Conservation (phyloP, 2,797 vertebrate species). For the Neosalanx taihuensis region DNA sequence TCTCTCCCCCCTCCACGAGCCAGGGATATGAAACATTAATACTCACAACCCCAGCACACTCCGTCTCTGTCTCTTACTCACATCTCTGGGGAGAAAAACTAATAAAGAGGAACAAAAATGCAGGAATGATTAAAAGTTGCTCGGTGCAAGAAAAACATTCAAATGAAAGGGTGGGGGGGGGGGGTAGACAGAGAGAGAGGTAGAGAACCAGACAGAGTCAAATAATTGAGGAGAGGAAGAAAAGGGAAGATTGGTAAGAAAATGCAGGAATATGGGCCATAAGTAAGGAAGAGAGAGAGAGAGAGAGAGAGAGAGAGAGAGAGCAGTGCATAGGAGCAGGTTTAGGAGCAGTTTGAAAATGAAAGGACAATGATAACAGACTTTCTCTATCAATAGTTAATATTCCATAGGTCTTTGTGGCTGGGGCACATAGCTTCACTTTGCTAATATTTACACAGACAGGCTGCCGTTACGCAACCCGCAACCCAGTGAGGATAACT, state of each 20-base stretch:
- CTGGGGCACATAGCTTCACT: slow-evolving; percentile 55
- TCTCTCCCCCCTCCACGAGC: slow-evolving; percentile 23
- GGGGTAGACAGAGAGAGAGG: not conserved
- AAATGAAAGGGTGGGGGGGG: slow-evolving; percentile 18
- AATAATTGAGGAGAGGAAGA: not conserved
- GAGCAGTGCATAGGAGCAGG: not conserved
- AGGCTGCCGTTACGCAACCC: slow-evolving; percentile 36
- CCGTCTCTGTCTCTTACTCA: slow-evolving; percentile 9
- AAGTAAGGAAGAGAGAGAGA: slow-evolving; percentile 16
- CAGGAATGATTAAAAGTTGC: slow-evolving; percentile 52
- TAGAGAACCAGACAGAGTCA: not conserved
- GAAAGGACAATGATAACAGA: slow-evolving; percentile 21
- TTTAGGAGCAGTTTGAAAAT: not conserved
- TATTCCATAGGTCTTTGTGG: slow-evolving; percentile 52
- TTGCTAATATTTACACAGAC: slow-evolving; percentile 68
- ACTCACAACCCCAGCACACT: slow-evolving; percentile 23
- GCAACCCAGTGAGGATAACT: slow-evolving; percentile 16
- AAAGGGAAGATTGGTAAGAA: slow-evolving; percentile 7
- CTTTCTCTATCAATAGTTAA: slow-evolving; percentile 55
- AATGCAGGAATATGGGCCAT: not conserved
- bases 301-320: slow-evolving; percentile 16
- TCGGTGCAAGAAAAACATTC: slow-evolving; percentile 40
- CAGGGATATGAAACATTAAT: slow-evolving; percentile 57
- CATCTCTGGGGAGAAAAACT: slow-evolving; percentile 45
- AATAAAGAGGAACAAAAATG: slow-evolving; percentile 51